Base-by-base conservation (phyloP, 2,113 vertebrate genomes). In the Lagopus leucura region DNA sequence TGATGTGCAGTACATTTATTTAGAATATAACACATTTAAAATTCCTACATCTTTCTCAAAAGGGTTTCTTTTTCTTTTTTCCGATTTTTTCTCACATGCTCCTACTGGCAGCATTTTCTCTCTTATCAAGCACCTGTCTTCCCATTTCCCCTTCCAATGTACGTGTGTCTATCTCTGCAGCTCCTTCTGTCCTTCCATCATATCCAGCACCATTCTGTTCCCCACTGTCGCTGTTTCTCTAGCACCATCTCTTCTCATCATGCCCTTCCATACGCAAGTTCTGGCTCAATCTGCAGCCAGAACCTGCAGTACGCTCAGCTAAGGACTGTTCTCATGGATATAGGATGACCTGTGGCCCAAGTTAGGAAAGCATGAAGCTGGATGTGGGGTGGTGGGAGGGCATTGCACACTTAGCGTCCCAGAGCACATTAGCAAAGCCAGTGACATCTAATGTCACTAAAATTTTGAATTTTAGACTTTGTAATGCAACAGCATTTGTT, bases 401-500 rank as follows among this genome's bases (percentile, higher is more conserved):
- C 8, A 17, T 25, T 64, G 73, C 28, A 64, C 24, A 72, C 57
- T 42, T 64, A 67, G 69, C 1, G 13, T 17, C 40, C 43, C 45
- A 65, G 32, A 73, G 34, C 27, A 52, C 43, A 32, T 10, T 50
- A 54, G n/a, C 9, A 47, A 76, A 64, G 36, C 12, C 19, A 66
- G 20, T 25, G 45, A 64, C 32, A 65, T 1, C 10, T 36, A 36
- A 88, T 77, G 54, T 79, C 80, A 90, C 22, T 40, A 88, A 80
- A 78, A 57, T 10, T 76, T 71, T 67, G 79, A 71, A 91, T 16
- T 38, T 93, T 74, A 75, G 79, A 75, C 21, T 84, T 42, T 1
- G 1, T 86, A 97, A 94, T 77, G 61, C 78, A 95, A 93, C 18
- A 60, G 50, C 28, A 50, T 22, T 54, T 79, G 88, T 45, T 88